phyloP scores from a whole-genome alignment of 2,113 vertebrate genomes.

The Plecturocebus donacophilus region DNA sequence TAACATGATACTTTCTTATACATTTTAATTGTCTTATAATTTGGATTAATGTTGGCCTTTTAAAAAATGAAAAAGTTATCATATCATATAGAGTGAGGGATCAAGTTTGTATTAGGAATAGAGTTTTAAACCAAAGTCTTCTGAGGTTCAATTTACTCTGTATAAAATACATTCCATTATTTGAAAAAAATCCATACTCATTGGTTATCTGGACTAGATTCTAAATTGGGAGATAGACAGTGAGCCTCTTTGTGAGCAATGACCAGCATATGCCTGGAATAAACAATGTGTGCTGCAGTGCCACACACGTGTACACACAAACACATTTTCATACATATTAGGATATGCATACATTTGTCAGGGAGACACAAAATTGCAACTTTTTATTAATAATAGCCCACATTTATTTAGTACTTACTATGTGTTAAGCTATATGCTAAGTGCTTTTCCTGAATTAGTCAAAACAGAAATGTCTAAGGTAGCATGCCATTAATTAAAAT shows the following conservation, averaged over 20 bases:
- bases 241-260: background rate
- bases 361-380: background rate
- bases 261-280: background rate
- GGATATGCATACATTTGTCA: background rate
- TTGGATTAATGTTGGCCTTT: background rate
- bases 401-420: background rate
- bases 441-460: background rate
- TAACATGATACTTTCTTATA: background rate
- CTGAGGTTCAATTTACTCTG: background rate
- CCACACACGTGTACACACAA: background rate
- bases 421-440: background rate
- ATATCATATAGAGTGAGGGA: background rate
- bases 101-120: background rate
- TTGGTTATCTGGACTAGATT: background rate
- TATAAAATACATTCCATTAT: background rate
- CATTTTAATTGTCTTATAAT: background rate
- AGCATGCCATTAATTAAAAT: background rate
- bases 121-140: background rate
- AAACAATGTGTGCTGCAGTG: no score
- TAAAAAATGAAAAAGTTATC: background rate
- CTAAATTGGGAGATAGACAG: background rate
- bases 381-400: background rate
- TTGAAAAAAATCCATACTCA: background rate
- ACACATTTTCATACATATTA: background rate
- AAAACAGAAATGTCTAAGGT: background rate